Base-by-base conservation (phyloP, 2,888 invertebrate species). In the Pollenia angustigena region DNA sequence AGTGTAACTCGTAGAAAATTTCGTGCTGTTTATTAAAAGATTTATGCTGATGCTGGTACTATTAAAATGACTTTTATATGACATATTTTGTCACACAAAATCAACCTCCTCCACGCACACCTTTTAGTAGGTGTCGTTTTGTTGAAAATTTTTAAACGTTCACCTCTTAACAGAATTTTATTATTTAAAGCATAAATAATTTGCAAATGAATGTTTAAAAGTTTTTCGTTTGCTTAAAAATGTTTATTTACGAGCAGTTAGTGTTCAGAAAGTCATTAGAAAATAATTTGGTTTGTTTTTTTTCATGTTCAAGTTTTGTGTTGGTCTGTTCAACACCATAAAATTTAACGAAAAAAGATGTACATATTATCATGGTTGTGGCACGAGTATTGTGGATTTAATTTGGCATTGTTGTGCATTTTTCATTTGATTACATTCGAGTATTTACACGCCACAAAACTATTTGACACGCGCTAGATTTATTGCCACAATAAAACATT, bases 381-480 rank as follows among this genome's bases (percentile, higher is more conserved):
- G 58, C 75, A 71, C 72, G 62, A 46, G 78, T 64, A 32, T 58
- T 42, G 56, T 58, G 56, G 54, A 78, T 74, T 83, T 46, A 60
- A 10, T 71, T 58, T 80, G 40, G 56, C 62, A 11, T 86, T 80
- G 50, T n/a, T 81, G 50, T 52, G 18, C 58, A 60, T 82, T 82
- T 75, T 82, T 85, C 69, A 78, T 76, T 84, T 40, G 78, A 68
- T 79, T 79, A 66, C 66, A 72, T 56, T 81, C 66, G 80, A 81
- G 85, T 75, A 85, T 85, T 87, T 87, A 84, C 81, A 87, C 87
- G 87, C 84, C 87, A 84, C 83, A 89, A 88, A 85, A 90, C 88
- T 89, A 90, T 91, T 92, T 92, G 92, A 93, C 92, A 92, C 92
- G 91, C 91, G 90, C 90, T 89, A 91, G 92, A 93, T 92, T 92